phyloP scores from a whole-genome alignment of 2,888 invertebrate genomes.

The Endotricha flammealis region DNA sequence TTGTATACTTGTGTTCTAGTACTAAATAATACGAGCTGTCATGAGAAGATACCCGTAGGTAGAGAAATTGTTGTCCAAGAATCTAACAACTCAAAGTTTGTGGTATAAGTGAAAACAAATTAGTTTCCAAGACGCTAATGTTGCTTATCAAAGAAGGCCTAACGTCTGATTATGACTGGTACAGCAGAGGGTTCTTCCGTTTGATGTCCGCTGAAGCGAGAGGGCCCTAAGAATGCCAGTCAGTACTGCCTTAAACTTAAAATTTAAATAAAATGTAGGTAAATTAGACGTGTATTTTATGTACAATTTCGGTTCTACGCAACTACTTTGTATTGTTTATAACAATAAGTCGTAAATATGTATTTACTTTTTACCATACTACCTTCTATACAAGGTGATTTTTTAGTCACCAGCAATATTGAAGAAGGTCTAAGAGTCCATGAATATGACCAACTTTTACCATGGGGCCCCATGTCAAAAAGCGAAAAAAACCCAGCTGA shows the following conservation, averaged over 20 bases:
- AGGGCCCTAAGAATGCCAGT: constrained; percentile 60
- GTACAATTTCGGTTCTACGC: too few species aligned
- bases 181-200: constrained; percentile 33
- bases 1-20: too few species aligned
- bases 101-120: constrained; percentile 57
- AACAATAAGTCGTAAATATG: too few species aligned
- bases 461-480: too few species aligned
- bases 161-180: constrained; percentile 63
- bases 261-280: constrained; percentile 27
- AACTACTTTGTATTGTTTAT: too few species aligned
- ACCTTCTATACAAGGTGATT: too few species aligned
- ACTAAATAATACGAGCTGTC: too few species aligned
- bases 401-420: too few species aligned
- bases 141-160: constrained; percentile 71
- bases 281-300: constrained; percentile 11
- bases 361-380: too few species aligned
- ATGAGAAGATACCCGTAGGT: neutral
- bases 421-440: too few species aligned
- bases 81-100: constrained; percentile 17
- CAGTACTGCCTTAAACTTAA: constrained; percentile 36
- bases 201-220: constrained; percentile 59
- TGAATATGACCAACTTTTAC: too few species aligned
- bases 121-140: constrained; percentile 71
- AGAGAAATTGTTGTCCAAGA: constrained; percentile 5
- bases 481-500: too few species aligned